Evolutionary conservation across 2,797 vertebrate species (phyloP).

Genomic region (Enoplosus armatus): DNA sequence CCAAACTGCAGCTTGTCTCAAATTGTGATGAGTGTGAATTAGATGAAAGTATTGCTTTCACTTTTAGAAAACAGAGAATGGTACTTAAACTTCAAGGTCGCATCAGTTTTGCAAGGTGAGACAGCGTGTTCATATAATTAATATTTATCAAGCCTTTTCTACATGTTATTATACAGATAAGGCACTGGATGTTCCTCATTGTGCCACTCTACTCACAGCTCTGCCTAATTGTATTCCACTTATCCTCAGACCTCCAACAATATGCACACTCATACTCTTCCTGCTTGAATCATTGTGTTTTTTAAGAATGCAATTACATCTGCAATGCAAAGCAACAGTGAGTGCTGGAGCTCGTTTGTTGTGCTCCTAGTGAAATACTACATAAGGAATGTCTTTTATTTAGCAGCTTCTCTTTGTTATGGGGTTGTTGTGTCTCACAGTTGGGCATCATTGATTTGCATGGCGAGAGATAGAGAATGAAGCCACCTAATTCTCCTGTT

Average conservation of each 20-base stretch:
- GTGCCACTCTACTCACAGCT: constrained; percentile 20
- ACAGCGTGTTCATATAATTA: background rate
- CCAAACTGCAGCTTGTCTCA: constrained; percentile 10
- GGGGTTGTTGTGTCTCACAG: constrained; percentile 71
- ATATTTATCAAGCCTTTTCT: constrained; percentile 18
- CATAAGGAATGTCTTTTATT: constrained; percentile 49
- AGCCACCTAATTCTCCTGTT: constrained; percentile 71
- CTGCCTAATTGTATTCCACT: constrained; percentile 39
- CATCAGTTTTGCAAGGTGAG: background rate
- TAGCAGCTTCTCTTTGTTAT: constrained; percentile 50
- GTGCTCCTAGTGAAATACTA: constrained; percentile 48
- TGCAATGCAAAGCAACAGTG: constrained; percentile 45
- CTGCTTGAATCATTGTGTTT: constrained; percentile 40
- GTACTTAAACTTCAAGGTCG: background rate
- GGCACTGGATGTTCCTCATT: background rate
- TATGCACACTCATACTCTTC: constrained; percentile 20
- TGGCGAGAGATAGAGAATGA: constrained; percentile 78
- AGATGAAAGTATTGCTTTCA: background rate
- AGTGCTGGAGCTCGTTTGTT: constrained; percentile 23
- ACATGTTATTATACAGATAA: constrained; percentile 3
- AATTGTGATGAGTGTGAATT: background rate
- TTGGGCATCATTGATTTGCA: constrained; percentile 81
- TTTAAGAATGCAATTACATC: constrained; percentile 60
- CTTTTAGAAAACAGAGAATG: constrained; percentile 5
- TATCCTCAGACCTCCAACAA: constrained; percentile 39